Evolutionary conservation across 2,797 vertebrate genomes (phyloP).

Genomic region (Silurus aristotelis): DNA sequence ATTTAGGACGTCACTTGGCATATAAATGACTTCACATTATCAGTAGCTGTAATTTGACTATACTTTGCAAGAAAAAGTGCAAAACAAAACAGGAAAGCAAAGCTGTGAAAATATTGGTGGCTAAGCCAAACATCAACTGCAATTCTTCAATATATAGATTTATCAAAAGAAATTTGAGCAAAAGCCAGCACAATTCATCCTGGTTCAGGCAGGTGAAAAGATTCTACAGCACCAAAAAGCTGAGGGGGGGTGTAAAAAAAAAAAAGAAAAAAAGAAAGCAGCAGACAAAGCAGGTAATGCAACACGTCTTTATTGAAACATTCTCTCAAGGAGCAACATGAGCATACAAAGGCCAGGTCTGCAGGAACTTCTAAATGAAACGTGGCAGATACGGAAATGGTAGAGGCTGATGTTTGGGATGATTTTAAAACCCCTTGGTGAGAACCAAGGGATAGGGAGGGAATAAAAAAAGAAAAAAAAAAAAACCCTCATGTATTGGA

Average conservation of each 20-base stretch:
- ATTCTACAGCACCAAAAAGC: constrained; percentile 37
- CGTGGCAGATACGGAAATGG: background rate
- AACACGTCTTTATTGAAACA: constrained; percentile 87
- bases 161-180: background rate
- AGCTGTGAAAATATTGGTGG: constrained; percentile 29
- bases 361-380: constrained; percentile 59
- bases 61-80: constrained; percentile 23
- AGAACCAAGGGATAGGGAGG: constrained; percentile 36
- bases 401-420: constrained; percentile 26
- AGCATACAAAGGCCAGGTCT: constrained; percentile 73
- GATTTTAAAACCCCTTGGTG: constrained; percentile 41
- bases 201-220: constrained; percentile 30
- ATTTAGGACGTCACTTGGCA: too few species aligned
- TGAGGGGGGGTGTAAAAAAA: constrained; percentile 13
- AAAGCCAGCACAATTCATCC: constrained; percentile 26
- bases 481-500: constrained; percentile 65
- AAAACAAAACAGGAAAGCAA: constrained; percentile 39
- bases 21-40: too few species aligned
- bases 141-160: background rate
- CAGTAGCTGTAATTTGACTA: too few species aligned
- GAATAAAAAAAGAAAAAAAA: constrained; percentile 45
- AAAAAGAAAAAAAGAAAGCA: constrained; percentile 43
- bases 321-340: constrained; percentile 80
- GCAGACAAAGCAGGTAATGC: constrained; percentile 70
- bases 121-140: constrained; percentile 20